Evolutionary conservation across 1,140 invertebrate genomes (phyloP).

Genomic region (Formica exsecta): DNA sequence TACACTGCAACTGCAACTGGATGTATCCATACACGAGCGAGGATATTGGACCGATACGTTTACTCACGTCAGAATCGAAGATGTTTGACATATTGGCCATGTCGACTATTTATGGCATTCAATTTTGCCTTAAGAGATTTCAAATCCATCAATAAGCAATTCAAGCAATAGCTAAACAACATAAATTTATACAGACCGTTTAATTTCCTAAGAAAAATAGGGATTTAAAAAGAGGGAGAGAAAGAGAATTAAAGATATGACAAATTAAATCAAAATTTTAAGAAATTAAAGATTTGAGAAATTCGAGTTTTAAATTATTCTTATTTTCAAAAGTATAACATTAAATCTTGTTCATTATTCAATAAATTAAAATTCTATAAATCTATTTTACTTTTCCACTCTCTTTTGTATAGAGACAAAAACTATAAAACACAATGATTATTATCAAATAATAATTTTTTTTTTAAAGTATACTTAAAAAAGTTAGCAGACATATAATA

Average conservation of each 20-base stretch:
- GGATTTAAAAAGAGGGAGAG: neutral
- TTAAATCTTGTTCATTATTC: neutral
- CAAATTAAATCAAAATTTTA: neutral
- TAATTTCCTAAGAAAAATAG: constrained; percentile 1
- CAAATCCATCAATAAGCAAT: neutral
- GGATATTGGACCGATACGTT: constrained; percentile 29
- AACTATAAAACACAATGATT: too few relatives aligned
- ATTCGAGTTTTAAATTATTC: neutral
- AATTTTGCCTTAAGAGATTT: constrained; percentile 40
- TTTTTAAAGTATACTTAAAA: too few relatives aligned
- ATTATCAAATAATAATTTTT: too few relatives aligned
- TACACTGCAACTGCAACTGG: constrained; percentile 26
- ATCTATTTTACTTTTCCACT: too few relatives aligned
- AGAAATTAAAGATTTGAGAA: neutral
- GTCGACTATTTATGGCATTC: constrained; percentile 58
- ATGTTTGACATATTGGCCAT: constrained; percentile 65
- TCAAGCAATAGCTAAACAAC: neutral
- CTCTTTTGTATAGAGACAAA: too few relatives aligned
- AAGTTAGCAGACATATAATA: neutral
- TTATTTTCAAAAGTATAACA: neutral
- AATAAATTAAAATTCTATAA: neutral
- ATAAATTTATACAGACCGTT: constrained; percentile 11
- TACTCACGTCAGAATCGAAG: constrained; percentile 3
- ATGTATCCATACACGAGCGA: constrained; percentile 11
- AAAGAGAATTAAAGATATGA: neutral